Evolutionary conservation across 2,113 vertebrate genomes (phyloP), one percentile per base, ranked within the genome.

Genomic region (Oreochromis aureus): DNA sequence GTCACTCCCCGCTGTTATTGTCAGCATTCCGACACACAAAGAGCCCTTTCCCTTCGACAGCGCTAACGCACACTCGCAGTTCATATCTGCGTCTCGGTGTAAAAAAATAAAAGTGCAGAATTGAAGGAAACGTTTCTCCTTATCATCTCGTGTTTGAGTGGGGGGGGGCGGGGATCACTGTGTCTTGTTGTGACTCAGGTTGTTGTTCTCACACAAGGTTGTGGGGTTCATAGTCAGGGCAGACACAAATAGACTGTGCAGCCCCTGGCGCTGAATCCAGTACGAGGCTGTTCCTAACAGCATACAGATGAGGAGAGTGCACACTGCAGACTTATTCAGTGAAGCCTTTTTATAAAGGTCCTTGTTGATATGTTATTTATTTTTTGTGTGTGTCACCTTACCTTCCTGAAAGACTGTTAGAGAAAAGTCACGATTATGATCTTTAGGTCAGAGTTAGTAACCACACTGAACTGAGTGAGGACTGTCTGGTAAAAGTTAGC

Each of bases 151-250:
- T 76, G 24, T 76, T 76, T 76, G 69, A 18, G 58, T 2, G 13
- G 13, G 69, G 24, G 13, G 41, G 24, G 4, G 6, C n/a, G 11
- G 11, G 9, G 6, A 11, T 48, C 71, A 48, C 44, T 48, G 24
- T 48, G 22, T 18, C n/a, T 51, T 56, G 8, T 80, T 83, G 63
- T 22, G 55, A 24, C 30, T 82, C 13, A 27, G 27, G 48, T 80
- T 80, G 85, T 85, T 79, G 54, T 76, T 82, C 78, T 83, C 56
- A 53, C 12, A 15, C 61, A 24, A 80, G 58, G 59, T 55, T 27
- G 55, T 66, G 80, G 56, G 80, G 90, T 93, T 93, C 87, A 88
- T 66, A 6, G 24, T 51, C 48, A 54, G 90, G 89, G 71, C 87
- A 82, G 83, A 86, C 63, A 32, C 53, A 86, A 80, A 85, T 53